phyloP scores from a whole-genome alignment of 2,888 invertebrate genomes.

The Hydriomena furcata region DNA sequence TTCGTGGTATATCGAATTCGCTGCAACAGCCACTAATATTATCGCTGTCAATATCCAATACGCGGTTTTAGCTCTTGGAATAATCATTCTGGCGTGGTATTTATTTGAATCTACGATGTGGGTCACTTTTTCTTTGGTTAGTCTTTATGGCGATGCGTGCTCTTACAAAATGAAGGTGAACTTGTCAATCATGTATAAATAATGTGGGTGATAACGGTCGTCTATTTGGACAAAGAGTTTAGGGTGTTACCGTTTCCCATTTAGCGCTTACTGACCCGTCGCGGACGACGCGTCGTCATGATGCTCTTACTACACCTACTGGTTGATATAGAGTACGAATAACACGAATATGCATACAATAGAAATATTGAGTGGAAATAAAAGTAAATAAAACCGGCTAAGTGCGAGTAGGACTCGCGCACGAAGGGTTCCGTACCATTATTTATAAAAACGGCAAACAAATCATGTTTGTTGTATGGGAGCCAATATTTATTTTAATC shows the following conservation, averaged over 20 bases:
- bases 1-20: slow-evolving; percentile 49
- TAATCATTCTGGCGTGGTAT: slow-evolving; percentile 44
- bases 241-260: slow-evolving; percentile 67
- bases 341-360: too few relatives aligned
- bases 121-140: slow-evolving; percentile 32
- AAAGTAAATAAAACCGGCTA: too few relatives aligned
- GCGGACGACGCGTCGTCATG: slow-evolving; percentile 34
- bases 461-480: too few relatives aligned
- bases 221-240: slow-evolving; percentile 67
- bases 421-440: too few relatives aligned
- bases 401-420: too few relatives aligned
- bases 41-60: slow-evolving; percentile 48
- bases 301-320: slow-evolving; percentile 3
- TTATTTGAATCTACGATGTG: slow-evolving; percentile 14
- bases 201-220: slow-evolving; percentile 73
- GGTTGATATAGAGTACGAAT: neutral
- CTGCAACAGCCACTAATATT: slow-evolving; percentile 48
- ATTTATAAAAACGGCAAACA: too few relatives aligned
- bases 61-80: slow-evolving; percentile 33
- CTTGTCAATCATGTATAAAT: slow-evolving; percentile 59
- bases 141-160: slow-evolving; percentile 36
- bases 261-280: slow-evolving; percentile 62
- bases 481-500: too few relatives aligned
- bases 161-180: slow-evolving; percentile 55
- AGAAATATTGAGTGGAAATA: too few relatives aligned